Evolutionary conservation across 2,113 vertebrate species (phyloP), one percentile per base, ranked within the genome.

Genomic region (Thryonomys swinderianus): DNA sequence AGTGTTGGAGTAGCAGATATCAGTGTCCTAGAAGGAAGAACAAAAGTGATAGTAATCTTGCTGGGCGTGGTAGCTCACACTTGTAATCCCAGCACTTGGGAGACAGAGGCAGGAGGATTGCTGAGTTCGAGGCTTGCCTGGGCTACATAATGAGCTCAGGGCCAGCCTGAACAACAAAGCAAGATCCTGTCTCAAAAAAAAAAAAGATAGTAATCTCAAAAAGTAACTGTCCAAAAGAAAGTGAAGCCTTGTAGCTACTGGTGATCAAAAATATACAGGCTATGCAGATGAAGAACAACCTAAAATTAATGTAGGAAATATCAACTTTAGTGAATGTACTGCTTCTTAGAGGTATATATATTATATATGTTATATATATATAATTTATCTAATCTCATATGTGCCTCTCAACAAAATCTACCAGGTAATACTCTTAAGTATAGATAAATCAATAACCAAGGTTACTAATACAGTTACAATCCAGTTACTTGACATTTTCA

Each of bases 231-330:
- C 30, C 23, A 42, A 80, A 89, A 91, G 17, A 42, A 67, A 81
- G 37, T 2, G 10, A 13, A 69, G 25, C 88, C 86, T 82, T 27
- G 42, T 71, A 91, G 16, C 11, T 82, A 84, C 21, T 85, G 59
- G 14, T 27, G 9, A 87, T 27, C 23, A 79, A 8, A 59, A 40
- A 17, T 42, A 62, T 45, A 66, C 1, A 79, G 81, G 20, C 67
- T 83, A 85, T 23, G 78, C 21, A 45, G 8, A 11, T 91, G 12
- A 78, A 45, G 10, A 95, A 86, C 1, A 53, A 57, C 57, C 74
- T 85, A 90, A 66, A 90, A 87, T 71, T 57, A 85, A 94, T 88
- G 90, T 88, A 85, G 81, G 69, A 83, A 90, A 81, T 84, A 81
- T 34, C 32, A 74, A n/a, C n/a, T 80, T 55, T 64, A 91, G 57